These are phyloP conservation scores for Erebia palarica DNA, from an alignment of 2,888 invertebrate genomes.

Conservation along the genomic window DNA sequence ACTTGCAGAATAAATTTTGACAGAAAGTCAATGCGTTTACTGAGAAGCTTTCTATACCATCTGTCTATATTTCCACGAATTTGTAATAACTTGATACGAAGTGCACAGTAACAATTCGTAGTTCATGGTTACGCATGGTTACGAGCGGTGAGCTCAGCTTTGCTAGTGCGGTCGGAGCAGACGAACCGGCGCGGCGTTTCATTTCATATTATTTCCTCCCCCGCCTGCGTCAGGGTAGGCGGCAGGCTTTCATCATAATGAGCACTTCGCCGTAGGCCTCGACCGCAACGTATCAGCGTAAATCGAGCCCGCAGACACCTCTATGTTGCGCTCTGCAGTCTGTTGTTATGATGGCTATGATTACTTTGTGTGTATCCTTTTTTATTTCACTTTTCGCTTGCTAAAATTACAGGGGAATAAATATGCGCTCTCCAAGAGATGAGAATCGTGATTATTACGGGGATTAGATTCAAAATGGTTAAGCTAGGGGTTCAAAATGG, in stretches of 20 bases:
- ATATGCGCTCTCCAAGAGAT: constrained; percentile 12
- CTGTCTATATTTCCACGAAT: not conserved
- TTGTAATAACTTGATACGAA: not conserved
- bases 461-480: not conserved
- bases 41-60: not conserved
- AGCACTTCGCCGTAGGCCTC: constrained; percentile 55
- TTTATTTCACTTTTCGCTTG: constrained; percentile 17
- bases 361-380: constrained; percentile 27
- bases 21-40: no score
- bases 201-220: constrained; percentile 69
- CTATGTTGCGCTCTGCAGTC: constrained; percentile 26
- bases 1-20: no score
- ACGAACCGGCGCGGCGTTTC: constrained; percentile 63
- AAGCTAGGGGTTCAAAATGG: no score
- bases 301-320: constrained; percentile 48
- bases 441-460: constrained; percentile 1
- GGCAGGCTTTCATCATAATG: constrained; percentile 73
- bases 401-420: constrained; percentile 26
- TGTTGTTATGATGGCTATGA: constrained; percentile 29
- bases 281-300: constrained; percentile 60
- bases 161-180: constrained; percentile 59
- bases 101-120: constrained; percentile 49
- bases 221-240: constrained; percentile 46
- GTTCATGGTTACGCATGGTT: constrained; percentile 63
- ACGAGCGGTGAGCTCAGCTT: constrained; percentile 51